Percentiles rank a stretch among this genome's conserved stretches.
phyloP scores from a whole-genome alignment of 2,113 vertebrate species.

The Anoura caudifer region DNA sequence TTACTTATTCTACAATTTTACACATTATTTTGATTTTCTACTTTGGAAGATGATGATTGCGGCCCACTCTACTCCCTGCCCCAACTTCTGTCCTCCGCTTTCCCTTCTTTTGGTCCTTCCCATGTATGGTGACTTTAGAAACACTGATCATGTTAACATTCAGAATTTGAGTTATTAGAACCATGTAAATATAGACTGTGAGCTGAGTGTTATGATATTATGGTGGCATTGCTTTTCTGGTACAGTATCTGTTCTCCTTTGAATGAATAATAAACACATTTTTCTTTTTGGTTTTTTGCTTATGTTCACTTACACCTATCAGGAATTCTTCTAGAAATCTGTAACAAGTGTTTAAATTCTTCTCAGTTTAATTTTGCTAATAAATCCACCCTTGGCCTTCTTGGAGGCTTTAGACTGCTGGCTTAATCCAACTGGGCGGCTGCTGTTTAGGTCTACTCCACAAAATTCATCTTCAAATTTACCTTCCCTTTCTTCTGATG shows the following conservation, averaged over 20 bases:
- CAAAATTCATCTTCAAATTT: background rate
- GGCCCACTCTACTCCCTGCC: background rate
- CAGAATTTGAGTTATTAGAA: background rate
- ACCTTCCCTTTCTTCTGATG: background rate
- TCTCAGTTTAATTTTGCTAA: background rate
- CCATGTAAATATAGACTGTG: background rate
- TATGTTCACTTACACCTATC: background rate
- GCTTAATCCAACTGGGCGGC: accelerated
- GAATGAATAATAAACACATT: background rate
- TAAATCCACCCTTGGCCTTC: background rate
- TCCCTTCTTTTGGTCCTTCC: background rate
- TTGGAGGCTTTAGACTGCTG: background rate
- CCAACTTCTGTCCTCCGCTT: background rate
- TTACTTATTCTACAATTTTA: background rate
- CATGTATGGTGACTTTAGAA: background rate
- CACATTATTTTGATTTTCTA: background rate
- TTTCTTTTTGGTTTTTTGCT: background rate
- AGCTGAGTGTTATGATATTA: background rate
- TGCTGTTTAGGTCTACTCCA: background rate
- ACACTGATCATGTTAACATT: background rate
- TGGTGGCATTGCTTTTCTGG: background rate
- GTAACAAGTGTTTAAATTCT: background rate
- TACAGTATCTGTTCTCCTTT: background rate
- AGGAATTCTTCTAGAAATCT: background rate
- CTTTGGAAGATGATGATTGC: background rate